Conservation (phyloP, 2,797 vertebrate genomes). For the Pseudochromis fuscus region DNA sequence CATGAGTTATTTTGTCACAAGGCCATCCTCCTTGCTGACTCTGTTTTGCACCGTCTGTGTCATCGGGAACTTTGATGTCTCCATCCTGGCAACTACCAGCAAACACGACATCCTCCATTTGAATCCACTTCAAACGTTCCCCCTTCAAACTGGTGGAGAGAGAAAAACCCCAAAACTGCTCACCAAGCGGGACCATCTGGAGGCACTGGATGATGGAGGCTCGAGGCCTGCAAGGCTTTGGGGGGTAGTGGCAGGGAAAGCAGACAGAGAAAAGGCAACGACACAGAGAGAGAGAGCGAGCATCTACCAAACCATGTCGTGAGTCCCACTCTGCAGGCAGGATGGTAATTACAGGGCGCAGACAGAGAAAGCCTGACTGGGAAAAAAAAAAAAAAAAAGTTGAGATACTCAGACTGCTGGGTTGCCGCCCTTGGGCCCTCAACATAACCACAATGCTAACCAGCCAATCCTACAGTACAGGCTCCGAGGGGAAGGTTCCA, state of each 20-base stretch:
- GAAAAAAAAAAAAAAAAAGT: slow-evolving; percentile 55
- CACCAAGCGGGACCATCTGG: slow-evolving; percentile 82
- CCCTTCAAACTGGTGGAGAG: slow-evolving; percentile 58
- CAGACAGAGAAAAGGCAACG: slow-evolving; percentile 22
- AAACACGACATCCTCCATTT: slow-evolving; percentile 60
- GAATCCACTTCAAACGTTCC: slow-evolving; percentile 70
- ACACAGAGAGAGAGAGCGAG: slow-evolving; percentile 33
- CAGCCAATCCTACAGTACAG: slow-evolving; percentile 63
- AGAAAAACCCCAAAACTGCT: slow-evolving; percentile 72
- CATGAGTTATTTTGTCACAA: slow-evolving; percentile 10
- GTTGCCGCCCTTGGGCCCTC: slow-evolving; percentile 79
- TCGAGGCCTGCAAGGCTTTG: slow-evolving; percentile 61
- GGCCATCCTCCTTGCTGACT: slow-evolving; percentile 23
- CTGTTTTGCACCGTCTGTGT: slow-evolving; percentile 22
- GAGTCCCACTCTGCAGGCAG: slow-evolving; percentile 68
- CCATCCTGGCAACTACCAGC: slow-evolving; percentile 63
- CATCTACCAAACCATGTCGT: slow-evolving; percentile 67
- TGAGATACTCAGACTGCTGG: slow-evolving; percentile 76
- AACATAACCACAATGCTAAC: slow-evolving; percentile 74
- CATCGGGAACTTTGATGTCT: slow-evolving; percentile 62
- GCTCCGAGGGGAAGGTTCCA: slow-evolving; percentile 63
- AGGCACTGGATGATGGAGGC: slow-evolving; percentile 76
- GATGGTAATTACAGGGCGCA: slow-evolving; percentile 85
- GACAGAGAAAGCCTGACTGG: slow-evolving; percentile 65
- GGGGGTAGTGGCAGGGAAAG: slow-evolving; percentile 56